phyloP scores from a whole-genome alignment of 2,888 invertebrate species.

The Gastracanthus pulcherrimus region DNA sequence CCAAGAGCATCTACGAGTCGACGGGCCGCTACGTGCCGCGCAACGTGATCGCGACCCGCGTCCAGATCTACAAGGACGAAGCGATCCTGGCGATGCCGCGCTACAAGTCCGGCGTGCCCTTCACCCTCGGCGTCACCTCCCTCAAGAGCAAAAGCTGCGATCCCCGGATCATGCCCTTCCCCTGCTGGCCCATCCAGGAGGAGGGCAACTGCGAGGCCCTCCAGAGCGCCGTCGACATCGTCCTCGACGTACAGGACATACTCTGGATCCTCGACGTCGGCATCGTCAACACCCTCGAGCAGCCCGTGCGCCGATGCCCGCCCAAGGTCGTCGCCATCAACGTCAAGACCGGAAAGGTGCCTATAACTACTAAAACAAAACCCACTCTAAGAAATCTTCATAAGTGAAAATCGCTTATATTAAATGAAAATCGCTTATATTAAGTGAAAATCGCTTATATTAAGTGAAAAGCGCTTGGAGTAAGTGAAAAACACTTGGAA shows the following conservation, averaged over 20 bases:
- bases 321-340: conserved; percentile 85
- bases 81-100: conserved; percentile 81
- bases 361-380: too few species aligned
- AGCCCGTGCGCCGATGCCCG: conserved; percentile 82
- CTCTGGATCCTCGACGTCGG: conserved; percentile 88
- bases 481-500: too few species aligned
- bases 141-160: conserved; percentile 78
- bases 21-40: conserved; percentile 80
- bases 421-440: too few species aligned
- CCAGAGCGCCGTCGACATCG: conserved; percentile 85
- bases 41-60: conserved; percentile 82
- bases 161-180: conserved; percentile 81
- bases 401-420: too few species aligned
- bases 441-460: too few species aligned
- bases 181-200: conserved; percentile 85
- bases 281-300: conserved; percentile 83
- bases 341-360: conserved; percentile 80
- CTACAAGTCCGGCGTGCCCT: conserved; percentile 83
- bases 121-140: conserved; percentile 81
- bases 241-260: conserved; percentile 81
- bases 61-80: conserved; percentile 80
- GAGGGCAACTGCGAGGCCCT: conserved; percentile 83
- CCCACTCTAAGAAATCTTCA: too few species aligned
- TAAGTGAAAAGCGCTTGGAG: too few species aligned
- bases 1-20: conserved; percentile 80